phyloP scores from a whole-genome alignment of 2,888 invertebrate species.

The Plebejus argus region DNA sequence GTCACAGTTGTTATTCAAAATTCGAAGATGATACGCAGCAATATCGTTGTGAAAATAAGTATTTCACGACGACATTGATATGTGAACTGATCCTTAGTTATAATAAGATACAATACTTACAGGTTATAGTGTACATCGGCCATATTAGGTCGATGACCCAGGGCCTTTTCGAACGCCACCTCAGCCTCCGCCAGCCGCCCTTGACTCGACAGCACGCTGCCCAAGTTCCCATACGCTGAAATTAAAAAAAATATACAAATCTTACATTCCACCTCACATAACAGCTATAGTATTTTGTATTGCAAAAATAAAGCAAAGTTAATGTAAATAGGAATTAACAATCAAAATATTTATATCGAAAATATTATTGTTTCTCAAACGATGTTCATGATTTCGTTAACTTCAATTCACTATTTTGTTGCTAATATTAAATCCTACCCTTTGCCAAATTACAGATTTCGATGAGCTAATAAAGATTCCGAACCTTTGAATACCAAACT shows the following conservation, averaged over 20 bases:
- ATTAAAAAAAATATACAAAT: constrained; percentile 48
- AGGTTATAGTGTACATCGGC: constrained; percentile 99
- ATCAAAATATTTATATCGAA: no score
- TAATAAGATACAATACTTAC: constrained; percentile 83
- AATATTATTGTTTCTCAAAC: no score
- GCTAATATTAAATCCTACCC: background rate
- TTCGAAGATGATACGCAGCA: no score
- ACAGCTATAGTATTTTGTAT: background rate
- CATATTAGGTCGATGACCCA: constrained; percentile 96
- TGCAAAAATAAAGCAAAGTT: no score
- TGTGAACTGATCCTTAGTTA: background rate
- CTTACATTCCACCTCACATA: background rate
- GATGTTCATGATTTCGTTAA: background rate
- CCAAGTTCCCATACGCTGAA: constrained; percentile 97
- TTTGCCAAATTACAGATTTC: background rate
- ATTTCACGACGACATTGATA: background rate
- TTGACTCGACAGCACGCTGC: constrained; percentile 95
- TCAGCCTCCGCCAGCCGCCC: constrained; percentile 94
- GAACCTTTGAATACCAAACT: background rate
- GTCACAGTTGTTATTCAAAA: no score
- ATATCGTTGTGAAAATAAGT: no score
- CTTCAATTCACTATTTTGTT: background rate
- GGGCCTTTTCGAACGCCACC: constrained; percentile 93
- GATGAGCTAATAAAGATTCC: background rate
- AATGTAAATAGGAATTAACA: background rate